Conservation (phyloP, 2,797 vertebrate genomes). For the Rhodeus uyekii region DNA sequence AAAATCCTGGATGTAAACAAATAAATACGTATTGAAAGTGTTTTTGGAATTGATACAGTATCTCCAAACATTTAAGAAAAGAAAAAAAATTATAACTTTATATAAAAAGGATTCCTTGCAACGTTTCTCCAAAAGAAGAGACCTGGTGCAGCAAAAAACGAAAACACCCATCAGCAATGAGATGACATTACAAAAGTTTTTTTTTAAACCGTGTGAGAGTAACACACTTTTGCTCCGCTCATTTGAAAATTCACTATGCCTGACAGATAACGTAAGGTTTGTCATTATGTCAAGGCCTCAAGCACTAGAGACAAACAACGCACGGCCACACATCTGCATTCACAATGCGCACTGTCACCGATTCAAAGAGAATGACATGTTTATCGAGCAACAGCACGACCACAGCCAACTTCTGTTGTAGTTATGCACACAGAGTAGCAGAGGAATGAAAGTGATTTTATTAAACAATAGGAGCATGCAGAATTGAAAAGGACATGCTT, state of each 20-base stretch:
- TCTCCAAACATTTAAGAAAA: too few relatives aligned
- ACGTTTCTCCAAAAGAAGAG: not conserved
- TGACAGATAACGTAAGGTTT: slow-evolving; percentile 10
- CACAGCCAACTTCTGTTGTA: not conserved
- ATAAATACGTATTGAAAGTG: too few relatives aligned
- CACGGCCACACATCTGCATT: not conserved
- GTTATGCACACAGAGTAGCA: not conserved
- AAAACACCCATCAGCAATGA: not conserved
- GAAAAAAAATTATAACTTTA: not conserved
- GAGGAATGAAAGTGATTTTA: not conserved
- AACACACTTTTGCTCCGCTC: not conserved
- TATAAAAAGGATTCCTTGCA: not conserved
- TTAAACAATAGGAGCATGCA: not conserved
- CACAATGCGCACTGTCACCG: not conserved
- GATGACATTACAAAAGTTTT: not conserved
- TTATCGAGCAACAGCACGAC: slow-evolving; percentile 5
- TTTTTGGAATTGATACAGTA: too few relatives aligned
- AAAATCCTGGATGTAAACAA: too few relatives aligned
- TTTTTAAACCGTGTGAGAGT: not conserved
- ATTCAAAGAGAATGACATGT: not conserved
- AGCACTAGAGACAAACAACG: not conserved
- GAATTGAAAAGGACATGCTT: not conserved
- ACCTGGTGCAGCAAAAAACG: not conserved
- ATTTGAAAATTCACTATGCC: slow-evolving; percentile 7
- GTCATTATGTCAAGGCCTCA: slow-evolving; percentile 20